A percentile compares a stretch with the other conserved stretches of the same genome.
Conservation (phyloP, 2,888 invertebrate species). For the Noctua comes region DNA sequence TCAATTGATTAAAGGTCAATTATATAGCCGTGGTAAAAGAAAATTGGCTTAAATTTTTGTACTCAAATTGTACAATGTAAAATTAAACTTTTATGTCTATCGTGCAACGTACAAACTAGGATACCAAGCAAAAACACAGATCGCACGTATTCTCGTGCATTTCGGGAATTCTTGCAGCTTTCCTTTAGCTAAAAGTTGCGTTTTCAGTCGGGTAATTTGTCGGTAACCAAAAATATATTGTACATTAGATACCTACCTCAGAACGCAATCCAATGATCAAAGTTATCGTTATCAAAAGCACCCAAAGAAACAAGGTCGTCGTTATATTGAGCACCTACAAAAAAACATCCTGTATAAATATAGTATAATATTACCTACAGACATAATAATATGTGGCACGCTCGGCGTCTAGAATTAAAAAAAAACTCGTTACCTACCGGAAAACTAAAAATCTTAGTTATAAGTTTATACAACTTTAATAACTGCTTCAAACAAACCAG, state of each 20-base stretch:
- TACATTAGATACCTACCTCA: conserved; percentile 59
- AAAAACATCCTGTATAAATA: conserved; percentile 32
- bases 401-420: background rate
- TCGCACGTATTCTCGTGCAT: background rate
- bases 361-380: too few relatives aligned
- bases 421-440: conserved; percentile 59
- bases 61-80: background rate
- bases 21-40: background rate
- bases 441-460: conserved; percentile 67
- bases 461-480: conserved; percentile 64
- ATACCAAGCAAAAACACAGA: background rate
- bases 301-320: conserved; percentile 67
- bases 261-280: conserved; percentile 63
- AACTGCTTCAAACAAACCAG: conserved; percentile 64
- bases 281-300: conserved; percentile 66
- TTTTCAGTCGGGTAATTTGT: background rate
- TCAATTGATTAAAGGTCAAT: background rate
- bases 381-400: too few relatives aligned
- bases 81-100: background rate
- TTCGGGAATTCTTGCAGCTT: background rate
- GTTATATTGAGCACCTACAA: conserved; percentile 69
- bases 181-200: background rate
- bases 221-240: background rate
- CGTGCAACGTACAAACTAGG: background rate
- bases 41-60: too few relatives aligned